Evolutionary conservation across 2,113 vertebrate species (phyloP).

Genomic region (Mugil cephalus): DNA sequence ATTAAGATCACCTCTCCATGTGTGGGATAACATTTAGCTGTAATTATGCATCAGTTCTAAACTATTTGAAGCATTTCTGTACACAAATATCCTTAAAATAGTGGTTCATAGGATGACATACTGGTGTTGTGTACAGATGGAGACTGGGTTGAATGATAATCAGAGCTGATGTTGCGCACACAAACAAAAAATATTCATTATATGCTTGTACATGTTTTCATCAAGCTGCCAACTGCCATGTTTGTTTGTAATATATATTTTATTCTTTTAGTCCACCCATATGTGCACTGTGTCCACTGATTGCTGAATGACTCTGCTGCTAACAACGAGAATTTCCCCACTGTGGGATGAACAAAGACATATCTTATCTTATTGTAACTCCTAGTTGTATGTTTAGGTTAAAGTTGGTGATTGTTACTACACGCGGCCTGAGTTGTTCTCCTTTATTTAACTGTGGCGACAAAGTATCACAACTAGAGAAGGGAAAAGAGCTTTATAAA

Average conservation of each 20-base stretch:
- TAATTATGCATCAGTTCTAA: too few species aligned
- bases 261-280: too few species aligned
- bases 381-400: neutral
- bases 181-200: slow-evolving; percentile 15
- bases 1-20: too few species aligned
- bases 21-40: too few species aligned
- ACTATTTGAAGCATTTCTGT: too few species aligned
- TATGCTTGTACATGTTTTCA: slow-evolving; percentile 14
- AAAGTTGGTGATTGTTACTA: neutral
- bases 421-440: neutral
- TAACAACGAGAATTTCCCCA: too few species aligned
- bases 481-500: neutral
- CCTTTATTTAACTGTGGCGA: neutral
- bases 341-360: too few species aligned
- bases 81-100: too few species aligned
- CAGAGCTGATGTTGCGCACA: neutral
- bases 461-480: neutral
- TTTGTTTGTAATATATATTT: too few species aligned
- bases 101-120: neutral
- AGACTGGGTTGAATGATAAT: slow-evolving; percentile 20
- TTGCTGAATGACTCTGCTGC: too few species aligned
- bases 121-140: neutral
- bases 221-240: slow-evolving; percentile 1
- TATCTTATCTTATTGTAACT: too few species aligned
- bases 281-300: too few species aligned